Evolutionary conservation across 92 coral and sea anemone species (phyloP).

Genomic region (Pocillopora grandis): DNA sequence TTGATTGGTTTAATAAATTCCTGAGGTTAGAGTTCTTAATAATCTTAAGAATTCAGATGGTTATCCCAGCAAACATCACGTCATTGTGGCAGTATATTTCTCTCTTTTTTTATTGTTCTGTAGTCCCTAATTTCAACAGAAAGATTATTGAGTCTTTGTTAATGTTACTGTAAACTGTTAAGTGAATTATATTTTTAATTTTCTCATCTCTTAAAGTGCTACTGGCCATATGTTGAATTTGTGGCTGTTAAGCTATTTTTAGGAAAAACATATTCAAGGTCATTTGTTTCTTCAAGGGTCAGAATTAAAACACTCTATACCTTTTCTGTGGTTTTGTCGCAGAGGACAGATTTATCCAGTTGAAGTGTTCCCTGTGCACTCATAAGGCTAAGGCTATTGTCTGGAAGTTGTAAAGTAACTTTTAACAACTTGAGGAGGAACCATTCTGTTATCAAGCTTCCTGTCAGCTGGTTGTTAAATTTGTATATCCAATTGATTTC

Average conservation of each 20-base stretch:
- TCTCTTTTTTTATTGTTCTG: not conserved
- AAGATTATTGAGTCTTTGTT: not conserved
- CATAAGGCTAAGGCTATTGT: not conserved
- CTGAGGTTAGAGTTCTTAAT: not conserved
- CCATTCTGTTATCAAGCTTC: not conserved
- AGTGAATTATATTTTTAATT: not conserved
- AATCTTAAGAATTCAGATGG: constrained; percentile 5
- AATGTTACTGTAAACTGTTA: not conserved
- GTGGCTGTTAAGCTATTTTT: not conserved
- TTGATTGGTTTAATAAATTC: constrained; percentile 16
- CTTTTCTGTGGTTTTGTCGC: constrained; percentile 6
- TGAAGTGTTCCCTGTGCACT: not conserved
- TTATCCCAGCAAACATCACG: not conserved
- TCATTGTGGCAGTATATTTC: not conserved
- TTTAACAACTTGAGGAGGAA: not conserved
- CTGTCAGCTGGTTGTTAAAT: not conserved
- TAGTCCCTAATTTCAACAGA: not conserved
- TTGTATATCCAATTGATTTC: not conserved
- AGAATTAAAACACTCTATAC: not conserved
- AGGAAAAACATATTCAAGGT: not conserved
- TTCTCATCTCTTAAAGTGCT: not conserved
- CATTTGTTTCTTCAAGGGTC: not conserved
- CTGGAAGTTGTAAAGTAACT: not conserved
- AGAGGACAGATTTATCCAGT: not conserved
- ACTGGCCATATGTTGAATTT: not conserved